Evolutionary conservation across 1,140 invertebrate species (phyloP), one percentile per base, ranked within the genome.

Genomic region (Zophobas morio): DNA sequence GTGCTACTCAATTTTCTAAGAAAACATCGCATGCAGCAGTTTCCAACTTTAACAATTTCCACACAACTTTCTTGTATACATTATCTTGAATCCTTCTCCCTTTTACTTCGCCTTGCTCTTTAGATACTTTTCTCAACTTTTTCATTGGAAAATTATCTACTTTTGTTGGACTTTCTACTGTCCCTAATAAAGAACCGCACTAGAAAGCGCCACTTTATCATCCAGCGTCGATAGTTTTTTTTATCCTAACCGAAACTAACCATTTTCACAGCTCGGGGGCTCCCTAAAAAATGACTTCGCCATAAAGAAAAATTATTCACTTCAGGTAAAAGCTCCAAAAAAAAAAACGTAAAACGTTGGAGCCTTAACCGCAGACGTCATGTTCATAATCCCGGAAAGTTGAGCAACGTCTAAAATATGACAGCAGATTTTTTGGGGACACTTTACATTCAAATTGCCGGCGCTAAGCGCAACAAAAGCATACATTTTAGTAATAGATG

Each of bases 31-130:
- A 81, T 76, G 80, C 78, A 81, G 78, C 80, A 81, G 80, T 81
- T 81, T 81, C 78, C 66, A 81, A 81, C 80, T 81, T 81, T 81
- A 77, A 81, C 80, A 81, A 81, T 81, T 81, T 81, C 80, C 74
- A 81, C 78, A 75, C 74, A 81, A 81, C 80, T 81, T 81, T 81
- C 78, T 77, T 79, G 80, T 81, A 81, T 81, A 81, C 75, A 81
- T 81, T 81, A 81, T 81, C 78, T 79, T 74, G 53, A 70, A 51
- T 78, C 70, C 74, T 75, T 74, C 37, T 74, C 56, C 70, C 70
- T 79, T 76, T 56, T 75, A 74, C 49, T 77, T 51, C 47, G 70
- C 54, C 53, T 77, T 70, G n/a, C 76, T 75, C 66, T 72, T 77
- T 56, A 57, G 76, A 80, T 75, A 75, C 76, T 78, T 80, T 75